phyloP scores from a whole-genome alignment of 2,797 vertebrate genomes.

The Pseudomugil gertrudae region DNA sequence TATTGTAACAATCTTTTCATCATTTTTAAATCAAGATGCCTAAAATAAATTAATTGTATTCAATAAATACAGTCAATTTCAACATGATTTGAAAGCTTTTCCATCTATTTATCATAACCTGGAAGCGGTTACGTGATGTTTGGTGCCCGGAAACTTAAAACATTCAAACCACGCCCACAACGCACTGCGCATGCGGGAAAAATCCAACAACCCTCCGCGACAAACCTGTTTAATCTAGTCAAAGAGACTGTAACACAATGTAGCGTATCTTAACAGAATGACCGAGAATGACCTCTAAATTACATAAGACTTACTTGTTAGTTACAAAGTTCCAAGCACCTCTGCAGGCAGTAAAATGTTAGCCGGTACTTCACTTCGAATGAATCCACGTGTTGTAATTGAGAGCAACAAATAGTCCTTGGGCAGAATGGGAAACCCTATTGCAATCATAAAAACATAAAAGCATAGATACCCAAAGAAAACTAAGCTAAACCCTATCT shows the following conservation, averaged over 20 bases:
- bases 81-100: background rate
- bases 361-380: background rate
- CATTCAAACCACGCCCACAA: background rate
- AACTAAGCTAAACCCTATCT: background rate
- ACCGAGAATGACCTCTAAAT: accelerated
- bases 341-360: background rate
- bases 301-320: background rate
- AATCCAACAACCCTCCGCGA: background rate
- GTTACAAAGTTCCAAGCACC: background rate
- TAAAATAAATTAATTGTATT: no score
- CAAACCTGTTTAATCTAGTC: no score
- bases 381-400: constrained; percentile 52
- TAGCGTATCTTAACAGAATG: no score
- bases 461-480: no score
- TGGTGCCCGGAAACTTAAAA: background rate
- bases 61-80: no score
- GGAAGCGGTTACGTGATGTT: background rate
- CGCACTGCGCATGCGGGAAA: constrained; percentile 8
- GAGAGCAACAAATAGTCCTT: background rate
- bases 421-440: background rate
- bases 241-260: background rate
- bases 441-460: background rate
- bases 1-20: background rate
- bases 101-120: background rate
- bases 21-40: background rate